phyloP scores from a whole-genome alignment of 1,140 invertebrate genomes.

The Elymnias hypermnestra region DNA sequence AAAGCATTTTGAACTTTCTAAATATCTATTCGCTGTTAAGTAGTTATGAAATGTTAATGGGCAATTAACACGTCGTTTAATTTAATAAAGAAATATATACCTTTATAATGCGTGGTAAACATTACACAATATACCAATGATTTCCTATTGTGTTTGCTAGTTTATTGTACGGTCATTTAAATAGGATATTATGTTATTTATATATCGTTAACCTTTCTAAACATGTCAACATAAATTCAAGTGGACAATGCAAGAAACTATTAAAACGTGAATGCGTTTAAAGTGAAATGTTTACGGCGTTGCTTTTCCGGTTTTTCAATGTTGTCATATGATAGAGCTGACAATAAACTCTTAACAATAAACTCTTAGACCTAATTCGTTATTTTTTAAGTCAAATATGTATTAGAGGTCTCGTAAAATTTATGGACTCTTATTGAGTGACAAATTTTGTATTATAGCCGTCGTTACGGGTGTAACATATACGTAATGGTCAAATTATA shows the following conservation, averaged over 20 bases:
- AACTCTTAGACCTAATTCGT: neutral
- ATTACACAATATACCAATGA: conserved; percentile 1
- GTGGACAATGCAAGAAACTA: conserved; percentile 33
- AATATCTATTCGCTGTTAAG: no score
- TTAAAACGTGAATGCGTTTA: conserved; percentile 29
- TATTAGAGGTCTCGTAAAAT: conserved; percentile 47
- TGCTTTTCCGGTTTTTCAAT: conserved; percentile 37
- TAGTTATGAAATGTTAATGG: neutral
- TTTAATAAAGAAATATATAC: neutral
- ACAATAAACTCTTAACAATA: conserved; percentile 47
- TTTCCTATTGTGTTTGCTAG: conserved; percentile 1
- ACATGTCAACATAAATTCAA: conserved; percentile 40
- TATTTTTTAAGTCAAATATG: conserved; percentile 47
- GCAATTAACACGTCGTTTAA: conserved; percentile 4
- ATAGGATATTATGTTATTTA: conserved; percentile 16
- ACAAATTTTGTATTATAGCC: conserved; percentile 46
- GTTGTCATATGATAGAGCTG: conserved; percentile 45
- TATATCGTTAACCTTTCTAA: conserved; percentile 25
- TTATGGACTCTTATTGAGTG: conserved; percentile 50
- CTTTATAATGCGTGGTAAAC: neutral
- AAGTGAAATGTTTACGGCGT: conserved; percentile 37
- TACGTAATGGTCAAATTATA: conserved; percentile 48
- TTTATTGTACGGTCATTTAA: conserved; percentile 6
- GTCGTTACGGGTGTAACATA: conserved; percentile 37
- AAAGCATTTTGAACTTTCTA: no score